Evolutionary conservation across 2,888 invertebrate species (phyloP).

Genomic region (Drosophila robusta): DNA sequence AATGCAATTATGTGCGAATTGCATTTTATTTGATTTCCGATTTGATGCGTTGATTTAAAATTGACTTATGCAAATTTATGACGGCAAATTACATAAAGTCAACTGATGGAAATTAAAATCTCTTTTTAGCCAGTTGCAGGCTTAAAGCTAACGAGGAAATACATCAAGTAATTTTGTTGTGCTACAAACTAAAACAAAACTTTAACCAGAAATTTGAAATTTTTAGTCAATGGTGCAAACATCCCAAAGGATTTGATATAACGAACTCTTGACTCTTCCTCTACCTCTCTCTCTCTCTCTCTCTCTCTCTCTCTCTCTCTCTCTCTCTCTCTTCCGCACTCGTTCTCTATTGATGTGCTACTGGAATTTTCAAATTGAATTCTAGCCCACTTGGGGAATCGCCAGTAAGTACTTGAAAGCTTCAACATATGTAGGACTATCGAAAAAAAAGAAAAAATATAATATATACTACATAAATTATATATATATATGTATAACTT

Average conservation of each 20-base stretch:
- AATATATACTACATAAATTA: too few relatives aligned
- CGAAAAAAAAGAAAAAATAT: background rate
- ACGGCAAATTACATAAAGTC: constrained; percentile 30
- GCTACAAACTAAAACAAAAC: constrained; percentile 4
- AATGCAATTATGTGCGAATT: constrained; percentile 71
- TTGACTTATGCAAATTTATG: constrained; percentile 61
- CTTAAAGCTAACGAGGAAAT: background rate
- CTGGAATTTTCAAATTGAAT: constrained; percentile 57
- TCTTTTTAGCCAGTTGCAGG: background rate
- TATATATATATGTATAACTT: background rate
- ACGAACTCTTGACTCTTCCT: constrained; percentile 9
- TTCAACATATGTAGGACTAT: constrained; percentile 15
- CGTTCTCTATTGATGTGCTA: constrained; percentile 3
- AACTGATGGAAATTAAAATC: constrained; percentile 43
- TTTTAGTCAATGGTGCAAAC: constrained; percentile 42
- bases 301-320: background rate
- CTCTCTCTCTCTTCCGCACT: background rate
- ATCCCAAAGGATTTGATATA: constrained; percentile 29
- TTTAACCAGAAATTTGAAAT: constrained; percentile 17
- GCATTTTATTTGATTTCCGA: constrained; percentile 66
- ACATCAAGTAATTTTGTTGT: background rate
- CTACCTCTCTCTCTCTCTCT: background rate
- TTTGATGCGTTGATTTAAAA: constrained; percentile 31
- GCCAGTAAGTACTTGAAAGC: constrained; percentile 26
- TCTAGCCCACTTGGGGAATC: constrained; percentile 43